Conservation (phyloP, 2,113 vertebrate genomes). For the Budorcas taxicolor region DNA sequence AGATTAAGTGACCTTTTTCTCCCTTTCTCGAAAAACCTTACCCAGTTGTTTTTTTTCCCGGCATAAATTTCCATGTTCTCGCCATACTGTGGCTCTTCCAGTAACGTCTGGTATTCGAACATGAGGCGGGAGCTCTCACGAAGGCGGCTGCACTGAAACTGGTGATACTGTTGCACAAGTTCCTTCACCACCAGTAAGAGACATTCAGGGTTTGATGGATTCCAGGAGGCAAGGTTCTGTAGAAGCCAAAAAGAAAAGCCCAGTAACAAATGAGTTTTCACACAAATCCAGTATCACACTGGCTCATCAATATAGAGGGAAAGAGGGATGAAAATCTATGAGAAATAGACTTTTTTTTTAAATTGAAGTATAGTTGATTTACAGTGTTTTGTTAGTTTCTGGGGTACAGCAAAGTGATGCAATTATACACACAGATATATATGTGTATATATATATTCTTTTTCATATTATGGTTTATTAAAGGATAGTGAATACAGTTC, state of each 20-base stretch:
- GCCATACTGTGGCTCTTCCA: slow-evolving; percentile 93
- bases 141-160: slow-evolving; percentile 94
- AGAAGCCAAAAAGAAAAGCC: slow-evolving; percentile 39
- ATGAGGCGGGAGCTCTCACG: slow-evolving; percentile 96
- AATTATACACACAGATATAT: neutral
- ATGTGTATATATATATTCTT: neutral
- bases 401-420: neutral
- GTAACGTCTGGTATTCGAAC: slow-evolving; percentile 97
- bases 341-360: neutral
- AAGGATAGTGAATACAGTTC: neutral
- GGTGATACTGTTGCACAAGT: slow-evolving; percentile 96
- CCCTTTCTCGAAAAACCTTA: slow-evolving; percentile 71
- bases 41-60: slow-evolving; percentile 98
- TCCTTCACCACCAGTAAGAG: slow-evolving; percentile 97
- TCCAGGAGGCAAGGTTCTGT: slow-evolving; percentile 94
- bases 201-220: slow-evolving; percentile 91
- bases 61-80: slow-evolving; percentile 97
- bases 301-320: neutral
- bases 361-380: neutral
- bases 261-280: neutral
- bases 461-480: neutral
- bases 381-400: neutral
- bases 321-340: neutral
- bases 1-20: neutral
- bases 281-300: neutral